Percentiles rank a stretch among this genome's conserved stretches.
phyloP scores from a whole-genome alignment of 2,113 vertebrate species.

The Brachyistius frenatus region DNA sequence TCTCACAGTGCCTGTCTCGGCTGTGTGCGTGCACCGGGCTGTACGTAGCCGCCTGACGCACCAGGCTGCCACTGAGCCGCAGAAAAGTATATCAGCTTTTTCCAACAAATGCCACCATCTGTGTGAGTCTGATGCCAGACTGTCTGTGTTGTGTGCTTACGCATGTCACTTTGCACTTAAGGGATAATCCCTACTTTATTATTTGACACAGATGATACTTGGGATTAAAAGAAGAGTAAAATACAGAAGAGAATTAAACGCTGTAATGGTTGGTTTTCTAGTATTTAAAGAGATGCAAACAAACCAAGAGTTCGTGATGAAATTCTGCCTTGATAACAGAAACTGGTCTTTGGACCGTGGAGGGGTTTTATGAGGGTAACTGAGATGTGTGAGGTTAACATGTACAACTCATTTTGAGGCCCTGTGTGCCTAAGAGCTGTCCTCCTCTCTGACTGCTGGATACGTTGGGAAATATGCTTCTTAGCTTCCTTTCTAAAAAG shows the following conservation, averaged over 20 bases:
- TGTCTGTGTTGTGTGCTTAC: slow-evolving; percentile 18
- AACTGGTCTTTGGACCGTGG: neutral
- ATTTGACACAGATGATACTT: slow-evolving; percentile 39
- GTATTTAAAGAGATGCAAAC: slow-evolving; percentile 8
- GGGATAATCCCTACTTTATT: slow-evolving; percentile 36
- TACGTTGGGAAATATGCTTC: neutral
- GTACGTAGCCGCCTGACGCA: slow-evolving; percentile 19
- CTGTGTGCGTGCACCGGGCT: neutral
- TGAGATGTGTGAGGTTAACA: neutral
- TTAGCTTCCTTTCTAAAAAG: neutral
- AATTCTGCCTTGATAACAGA: neutral
- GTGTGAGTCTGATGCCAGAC: slow-evolving; percentile 18
- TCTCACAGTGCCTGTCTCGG: slow-evolving; percentile 6
- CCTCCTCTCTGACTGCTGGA: neutral
- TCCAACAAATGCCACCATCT: slow-evolving; percentile 51
- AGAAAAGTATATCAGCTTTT: slow-evolving; percentile 37
- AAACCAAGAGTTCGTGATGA: neutral
- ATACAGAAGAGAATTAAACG: neutral
- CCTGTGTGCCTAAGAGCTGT: neutral
- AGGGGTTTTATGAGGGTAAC: neutral
- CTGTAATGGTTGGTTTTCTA: neutral
- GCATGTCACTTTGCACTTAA: slow-evolving; percentile 11
- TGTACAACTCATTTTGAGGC: neutral
- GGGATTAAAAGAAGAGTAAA: slow-evolving; percentile 23
- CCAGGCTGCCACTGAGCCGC: slow-evolving; percentile 30